Base-by-base conservation (phyloP, 2,797 vertebrate genomes). In the Apogon hyalosoma region DNA sequence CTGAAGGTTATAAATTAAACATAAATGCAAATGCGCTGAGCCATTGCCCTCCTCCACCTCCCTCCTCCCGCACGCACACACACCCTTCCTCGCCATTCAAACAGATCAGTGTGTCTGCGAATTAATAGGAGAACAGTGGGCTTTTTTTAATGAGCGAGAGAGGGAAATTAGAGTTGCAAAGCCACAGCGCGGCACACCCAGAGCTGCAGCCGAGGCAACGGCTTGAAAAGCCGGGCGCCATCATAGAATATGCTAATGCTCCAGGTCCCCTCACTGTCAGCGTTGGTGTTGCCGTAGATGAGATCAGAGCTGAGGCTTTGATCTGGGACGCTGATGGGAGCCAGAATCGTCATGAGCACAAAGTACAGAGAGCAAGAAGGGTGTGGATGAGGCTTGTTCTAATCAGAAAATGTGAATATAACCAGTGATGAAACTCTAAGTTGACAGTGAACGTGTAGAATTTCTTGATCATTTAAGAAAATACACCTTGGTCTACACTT, bases 1-100 rank as follows among this genome's bases (percentile, higher is more conserved):
- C 93, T 89, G 91, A 92, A 93, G 87, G 93, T 94, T 93, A 94
- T 94, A 94, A 94, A 94, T 94, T 94, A 94, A 93, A 94, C 93
- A 94, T 94, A 92, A 91, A 94, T 94, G 93, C 92, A 93, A 94
- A 94, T 94, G 90, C 90, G 88, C 90, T 86, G 90, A 92, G 91
- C 92, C 90, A 93, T 93, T 92, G 93, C 92, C 92, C 90, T 89
- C 89, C 86, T 84, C 87, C 80, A 78, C 86, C 82, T 79, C 87
- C 85, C 85, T 75, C 73, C 57, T 69, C 60, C 61, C 8, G 24
- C 47, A 13, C 49, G 50, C 76, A 61, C 63, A 69, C 76, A 67
- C 75, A 72, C 75, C 24, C 87, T 83, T 72, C 87, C 86, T 87
- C 74, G 72, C 88, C 92, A 91, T 92, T 93, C 92, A 93, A 92